Base-by-base conservation (phyloP, 2,113 vertebrate species). In the Calidris pygmaea region DNA sequence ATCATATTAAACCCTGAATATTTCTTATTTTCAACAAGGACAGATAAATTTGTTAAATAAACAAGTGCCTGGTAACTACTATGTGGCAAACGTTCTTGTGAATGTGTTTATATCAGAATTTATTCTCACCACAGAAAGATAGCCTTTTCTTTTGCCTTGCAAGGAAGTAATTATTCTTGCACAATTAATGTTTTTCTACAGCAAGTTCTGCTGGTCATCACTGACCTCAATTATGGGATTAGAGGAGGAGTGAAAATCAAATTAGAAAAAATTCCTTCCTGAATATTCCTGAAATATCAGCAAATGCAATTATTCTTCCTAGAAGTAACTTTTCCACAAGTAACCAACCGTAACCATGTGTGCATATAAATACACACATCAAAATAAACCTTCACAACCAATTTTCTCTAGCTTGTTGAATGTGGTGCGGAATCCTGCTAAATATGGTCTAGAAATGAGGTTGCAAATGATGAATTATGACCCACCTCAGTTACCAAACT, bases 131-230 rank as follows among this genome's bases (percentile, higher is more conserved):
- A 80, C 1, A 5, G 50, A 83, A 83, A 84, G 29, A 60, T 0
- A 83, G 83, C 17, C 47, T 74, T 74, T 48, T 78, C 80, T 86
- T 92, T 35, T 93, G 80, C 84, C 70, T 94, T 95, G 52, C 50
- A 92, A 87, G 37, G 60, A 92, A 92, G n/a, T 58, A 70, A 84
- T 90, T 67, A 74, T 24, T 95, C 83, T 84, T 87, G 47, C 37
- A 87, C n/a, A 75, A 65, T 55, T 74, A 15, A 52, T 68, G 34
- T 56, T 92, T 81, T 89, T 39, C 60, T 81, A 67, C 34, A 85
- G 52, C 39, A 92, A 81, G 52, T 89, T 89, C 52, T 89, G 90
- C 62, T 91, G 71, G 47, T 59, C 10, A 4, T 55, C 23, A 50
- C 17, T 74, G 86, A 85, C 72, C 50, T 84, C 72, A 55, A 9